phyloP scores from a whole-genome alignment of 2,888 invertebrate species.

The Amphimallon solstitiale region DNA sequence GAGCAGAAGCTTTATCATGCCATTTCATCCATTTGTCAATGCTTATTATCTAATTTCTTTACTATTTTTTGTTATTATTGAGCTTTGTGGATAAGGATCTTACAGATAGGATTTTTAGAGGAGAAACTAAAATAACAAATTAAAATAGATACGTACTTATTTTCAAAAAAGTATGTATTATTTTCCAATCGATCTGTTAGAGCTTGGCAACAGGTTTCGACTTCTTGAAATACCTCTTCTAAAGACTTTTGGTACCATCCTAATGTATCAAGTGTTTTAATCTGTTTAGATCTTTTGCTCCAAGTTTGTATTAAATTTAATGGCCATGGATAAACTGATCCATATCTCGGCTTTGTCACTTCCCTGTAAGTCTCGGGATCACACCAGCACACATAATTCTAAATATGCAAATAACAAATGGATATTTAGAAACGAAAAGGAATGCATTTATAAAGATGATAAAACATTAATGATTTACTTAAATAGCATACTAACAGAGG shows the following conservation, averaged over 20 bases:
- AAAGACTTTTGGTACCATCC: constrained; percentile 85
- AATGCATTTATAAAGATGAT: no score
- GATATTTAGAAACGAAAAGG: no score
- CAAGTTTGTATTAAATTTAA: constrained; percentile 84
- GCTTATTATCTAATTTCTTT: no score
- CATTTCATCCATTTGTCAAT: no score
- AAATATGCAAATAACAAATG: no score
- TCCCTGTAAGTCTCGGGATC: constrained; percentile 81
- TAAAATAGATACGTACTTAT: constrained; percentile 70
- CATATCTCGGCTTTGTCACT: constrained; percentile 86
- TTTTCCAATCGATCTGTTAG: constrained; percentile 85
- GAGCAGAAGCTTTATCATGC: no score
- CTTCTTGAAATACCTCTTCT: constrained; percentile 80
- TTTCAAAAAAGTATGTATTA: constrained; percentile 84
- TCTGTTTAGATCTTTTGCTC: constrained; percentile 76
- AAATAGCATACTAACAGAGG: no score
- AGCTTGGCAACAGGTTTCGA: constrained; percentile 88
- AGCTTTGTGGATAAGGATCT: no score
- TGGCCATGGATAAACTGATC: constrained; percentile 94
- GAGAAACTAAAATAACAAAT: background rate
- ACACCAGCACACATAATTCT: constrained; percentile 83
- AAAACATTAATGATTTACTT: no score
- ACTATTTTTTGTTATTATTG: no score
- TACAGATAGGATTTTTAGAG: background rate
- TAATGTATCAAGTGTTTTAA: constrained; percentile 78